These are phyloP conservation scores for Andrena minutula DNA, from an alignment of 2,888 invertebrate species.

Conservation along the genomic window DNA sequence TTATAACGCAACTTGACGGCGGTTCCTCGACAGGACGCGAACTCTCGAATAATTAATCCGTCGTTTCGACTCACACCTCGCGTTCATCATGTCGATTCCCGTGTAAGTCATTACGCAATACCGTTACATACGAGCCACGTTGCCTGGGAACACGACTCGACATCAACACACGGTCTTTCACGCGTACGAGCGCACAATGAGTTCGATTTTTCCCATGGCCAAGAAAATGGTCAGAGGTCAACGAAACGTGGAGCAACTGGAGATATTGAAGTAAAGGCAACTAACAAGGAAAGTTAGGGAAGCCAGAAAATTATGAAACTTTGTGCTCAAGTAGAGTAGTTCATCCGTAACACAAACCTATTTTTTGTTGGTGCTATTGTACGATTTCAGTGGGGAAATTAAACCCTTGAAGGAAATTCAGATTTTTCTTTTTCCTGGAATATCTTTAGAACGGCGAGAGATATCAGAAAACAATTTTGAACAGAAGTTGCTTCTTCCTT, in stretches of 20 bases:
- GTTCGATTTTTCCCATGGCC: constrained; percentile 42
- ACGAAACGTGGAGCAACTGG: constrained; percentile 16
- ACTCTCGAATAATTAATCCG: constrained; percentile 27
- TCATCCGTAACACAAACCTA: too few relatives aligned
- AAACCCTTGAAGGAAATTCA: too few relatives aligned
- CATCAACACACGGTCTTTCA: constrained; percentile 24
- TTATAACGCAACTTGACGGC: not conserved
- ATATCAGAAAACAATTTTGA: too few relatives aligned
- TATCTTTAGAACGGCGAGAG: too few relatives aligned
- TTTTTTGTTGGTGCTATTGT: too few relatives aligned
- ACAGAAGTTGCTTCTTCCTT: too few relatives aligned
- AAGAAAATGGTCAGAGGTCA: constrained; percentile 32
- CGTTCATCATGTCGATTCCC: constrained; percentile 45
- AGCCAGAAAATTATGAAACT: too few relatives aligned
- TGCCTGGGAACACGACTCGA: constrained; percentile 50
- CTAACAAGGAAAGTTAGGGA: too few relatives aligned
- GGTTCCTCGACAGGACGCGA: not conserved
- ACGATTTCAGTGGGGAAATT: too few relatives aligned
- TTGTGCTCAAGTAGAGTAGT: too few relatives aligned
- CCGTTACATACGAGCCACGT: constrained; percentile 46
- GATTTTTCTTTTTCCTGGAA: too few relatives aligned
- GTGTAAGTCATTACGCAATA: constrained; percentile 50
- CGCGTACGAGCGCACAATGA: constrained; percentile 25
- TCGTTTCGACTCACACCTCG: constrained; percentile 21
- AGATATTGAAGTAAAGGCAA: not conserved